Percentiles rank a stretch among this genome's conserved stretches.
These are phyloP conservation scores for Sternotherus odoratus DNA, from an alignment of 2,797 vertebrate genomes.

Conservation along the genomic window DNA sequence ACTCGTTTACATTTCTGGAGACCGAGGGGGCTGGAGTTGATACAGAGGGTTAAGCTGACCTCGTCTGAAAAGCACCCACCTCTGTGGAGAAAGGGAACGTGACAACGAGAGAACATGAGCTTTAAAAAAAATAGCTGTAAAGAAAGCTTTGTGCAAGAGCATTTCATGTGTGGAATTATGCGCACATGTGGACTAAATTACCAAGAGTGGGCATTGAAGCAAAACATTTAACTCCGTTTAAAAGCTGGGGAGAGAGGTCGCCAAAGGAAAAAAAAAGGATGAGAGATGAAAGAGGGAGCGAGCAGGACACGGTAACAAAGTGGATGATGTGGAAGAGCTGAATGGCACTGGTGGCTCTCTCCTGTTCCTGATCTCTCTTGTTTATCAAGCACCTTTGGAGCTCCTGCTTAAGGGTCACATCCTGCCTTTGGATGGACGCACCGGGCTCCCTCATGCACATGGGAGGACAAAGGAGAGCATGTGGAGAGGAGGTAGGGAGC, in stretches of 20 bases:
- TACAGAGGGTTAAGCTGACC: not conserved
- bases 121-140: conserved; percentile 24
- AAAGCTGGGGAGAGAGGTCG: not conserved
- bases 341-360: fast-evolving
- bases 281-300: not conserved
- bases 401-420: not conserved
- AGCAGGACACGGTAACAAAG: conserved; percentile 14
- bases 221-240: conserved; percentile 41
- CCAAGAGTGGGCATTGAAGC: conserved; percentile 36
- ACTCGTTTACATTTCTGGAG: not conserved
- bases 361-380: not conserved
- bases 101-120: conserved; percentile 38
- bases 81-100: not conserved
- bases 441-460: fast-evolving
- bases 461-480: not conserved
- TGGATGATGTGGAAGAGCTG: not conserved
- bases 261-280: conserved; percentile 1
- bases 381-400: not conserved
- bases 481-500: not conserved
- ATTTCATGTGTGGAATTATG: conserved; percentile 44
- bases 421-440: not conserved
- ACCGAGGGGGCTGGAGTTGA: not conserved
- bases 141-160: conserved; percentile 30
- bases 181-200: conserved; percentile 63
- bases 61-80: not conserved